Percentiles rank a stretch among this genome's conserved stretches.
phyloP scores from a whole-genome alignment of 2,113 vertebrate species.

The Pithys albifrons region DNA sequence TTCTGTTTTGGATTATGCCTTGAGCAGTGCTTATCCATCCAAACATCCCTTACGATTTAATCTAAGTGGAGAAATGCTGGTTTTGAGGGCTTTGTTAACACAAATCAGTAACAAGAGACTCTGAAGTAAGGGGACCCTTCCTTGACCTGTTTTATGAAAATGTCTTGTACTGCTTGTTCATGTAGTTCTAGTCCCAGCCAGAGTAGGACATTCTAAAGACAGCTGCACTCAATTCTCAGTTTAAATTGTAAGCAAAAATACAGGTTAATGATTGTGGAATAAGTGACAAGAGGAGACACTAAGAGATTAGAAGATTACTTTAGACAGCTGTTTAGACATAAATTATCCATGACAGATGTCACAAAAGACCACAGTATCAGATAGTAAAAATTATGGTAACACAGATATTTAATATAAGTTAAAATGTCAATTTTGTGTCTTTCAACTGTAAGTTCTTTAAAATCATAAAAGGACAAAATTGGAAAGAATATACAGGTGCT shows the following conservation, averaged over 20 bases:
- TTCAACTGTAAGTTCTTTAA: not conserved
- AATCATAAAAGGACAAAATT: not conserved
- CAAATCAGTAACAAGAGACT: not conserved
- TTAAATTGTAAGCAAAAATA: not conserved
- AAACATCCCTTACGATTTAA: not conserved
- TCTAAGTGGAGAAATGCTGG: constrained; percentile 5
- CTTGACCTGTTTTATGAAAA: not conserved
- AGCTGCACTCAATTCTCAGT: not conserved
- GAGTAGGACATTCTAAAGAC: not conserved
- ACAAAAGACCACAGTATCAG: not conserved
- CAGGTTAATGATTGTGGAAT: not conserved
- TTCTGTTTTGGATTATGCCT: constrained; percentile 57
- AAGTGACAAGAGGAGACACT: not conserved
- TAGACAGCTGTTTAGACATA: not conserved
- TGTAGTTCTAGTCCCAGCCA: not conserved
- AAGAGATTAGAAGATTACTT: not conserved
- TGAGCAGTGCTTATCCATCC: constrained; percentile 28
- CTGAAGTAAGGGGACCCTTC: not conserved
- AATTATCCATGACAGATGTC: not conserved
- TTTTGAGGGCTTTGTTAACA: not conserved
- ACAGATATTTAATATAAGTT: not conserved
- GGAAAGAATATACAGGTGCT: not conserved
- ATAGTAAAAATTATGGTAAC: not conserved
- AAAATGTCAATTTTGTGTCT: not conserved
- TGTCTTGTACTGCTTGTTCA: not conserved